Evolutionary conservation across 1,140 invertebrate species (phyloP).

Genomic region (Metopolophium dirhodum): DNA sequence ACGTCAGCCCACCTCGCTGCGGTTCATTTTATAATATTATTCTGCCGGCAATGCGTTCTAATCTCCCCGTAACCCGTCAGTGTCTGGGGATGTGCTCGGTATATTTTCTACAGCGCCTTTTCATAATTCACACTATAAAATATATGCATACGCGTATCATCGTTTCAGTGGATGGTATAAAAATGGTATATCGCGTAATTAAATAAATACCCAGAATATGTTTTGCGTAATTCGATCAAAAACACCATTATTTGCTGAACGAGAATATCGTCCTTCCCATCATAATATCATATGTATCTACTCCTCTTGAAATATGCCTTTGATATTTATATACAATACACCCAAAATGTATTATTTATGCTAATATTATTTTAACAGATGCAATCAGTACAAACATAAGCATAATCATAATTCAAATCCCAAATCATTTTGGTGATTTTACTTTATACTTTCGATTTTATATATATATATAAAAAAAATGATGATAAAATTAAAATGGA

Average conservation of each 20-base stretch:
- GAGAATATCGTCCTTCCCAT: neutral
- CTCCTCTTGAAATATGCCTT: neutral
- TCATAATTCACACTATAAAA: constrained; percentile 14
- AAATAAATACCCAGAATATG: neutral
- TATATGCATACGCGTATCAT: neutral
- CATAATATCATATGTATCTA: neutral
- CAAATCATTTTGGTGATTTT: neutral
- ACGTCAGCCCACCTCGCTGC: neutral
- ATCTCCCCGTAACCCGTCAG: neutral
- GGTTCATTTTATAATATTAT: neutral
- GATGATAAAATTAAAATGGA: neutral
- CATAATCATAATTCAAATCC: neutral
- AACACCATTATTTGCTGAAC: neutral
- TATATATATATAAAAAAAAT: neutral
- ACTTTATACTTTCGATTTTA: neutral
- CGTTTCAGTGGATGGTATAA: neutral
- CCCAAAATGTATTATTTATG: neutral
- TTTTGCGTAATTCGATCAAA: neutral
- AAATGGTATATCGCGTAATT: neutral
- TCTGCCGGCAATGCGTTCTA: neutral
- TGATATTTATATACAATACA: neutral
- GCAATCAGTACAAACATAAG: neutral
- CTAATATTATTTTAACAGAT: neutral
- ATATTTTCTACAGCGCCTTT: neutral
- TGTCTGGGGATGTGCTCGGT: neutral